Conservation (phyloP, 2,888 invertebrate genomes). For the Metopia argyrocephala region DNA sequence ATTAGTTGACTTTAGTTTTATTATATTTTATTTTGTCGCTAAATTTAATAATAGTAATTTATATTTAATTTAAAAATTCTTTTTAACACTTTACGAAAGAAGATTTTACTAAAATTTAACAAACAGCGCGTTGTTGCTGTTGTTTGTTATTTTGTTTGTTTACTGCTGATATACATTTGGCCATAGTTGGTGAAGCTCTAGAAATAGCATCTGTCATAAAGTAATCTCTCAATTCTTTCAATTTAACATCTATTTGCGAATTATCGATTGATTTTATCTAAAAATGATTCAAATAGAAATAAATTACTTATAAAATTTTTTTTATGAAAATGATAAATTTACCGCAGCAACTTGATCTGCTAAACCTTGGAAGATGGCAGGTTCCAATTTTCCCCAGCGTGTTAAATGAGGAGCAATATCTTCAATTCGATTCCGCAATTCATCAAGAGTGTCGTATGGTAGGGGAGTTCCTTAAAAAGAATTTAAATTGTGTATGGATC, state of each 20-base stretch:
- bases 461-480: conserved; percentile 81
- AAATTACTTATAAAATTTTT: not conserved
- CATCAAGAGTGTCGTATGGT: conserved; percentile 92
- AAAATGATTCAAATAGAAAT: conserved; percentile 20
- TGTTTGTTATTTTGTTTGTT: conserved; percentile 80
- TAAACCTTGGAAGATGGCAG: conserved; percentile 90
- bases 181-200: conserved; percentile 98
- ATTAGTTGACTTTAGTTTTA: conserved; percentile 9
- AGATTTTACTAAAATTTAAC: conserved; percentile 49
- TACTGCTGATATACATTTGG: conserved; percentile 96
- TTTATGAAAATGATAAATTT: conserved; percentile 62
- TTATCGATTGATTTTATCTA: conserved; percentile 80
- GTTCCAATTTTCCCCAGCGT: conserved; percentile 89
- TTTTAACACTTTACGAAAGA: conserved; percentile 20
- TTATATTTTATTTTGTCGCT: conserved; percentile 35
- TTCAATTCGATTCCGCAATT: conserved; percentile 88
- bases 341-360: conserved; percentile 87
- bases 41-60: conserved; percentile 46
- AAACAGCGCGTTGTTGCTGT: conserved; percentile 68
- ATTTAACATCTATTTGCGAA: conserved; percentile 84
- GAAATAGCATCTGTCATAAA: conserved; percentile 98
- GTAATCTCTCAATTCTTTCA: conserved; percentile 89
- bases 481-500: too few relatives aligned
- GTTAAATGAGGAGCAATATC: conserved; percentile 94
- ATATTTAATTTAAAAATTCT: conserved; percentile 31